These are phyloP conservation scores for Novumbra hubbsi DNA, from an alignment of 2,797 vertebrate genomes.

Conservation along the genomic window DNA sequence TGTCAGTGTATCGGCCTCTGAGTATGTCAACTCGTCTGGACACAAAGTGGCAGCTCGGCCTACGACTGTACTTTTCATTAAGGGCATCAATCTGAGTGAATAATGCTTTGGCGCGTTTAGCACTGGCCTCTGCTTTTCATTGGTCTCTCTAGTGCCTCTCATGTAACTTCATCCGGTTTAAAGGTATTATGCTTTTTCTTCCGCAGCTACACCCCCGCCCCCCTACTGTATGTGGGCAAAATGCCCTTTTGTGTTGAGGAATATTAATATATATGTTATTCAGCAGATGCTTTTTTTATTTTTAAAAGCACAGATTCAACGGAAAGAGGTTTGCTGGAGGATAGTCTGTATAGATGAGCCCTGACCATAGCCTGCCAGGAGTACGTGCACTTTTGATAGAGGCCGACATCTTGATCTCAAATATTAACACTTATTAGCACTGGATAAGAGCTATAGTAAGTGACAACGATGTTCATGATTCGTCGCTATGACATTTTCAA, in stretches of 20 bases:
- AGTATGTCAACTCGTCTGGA: slow-evolving; percentile 10
- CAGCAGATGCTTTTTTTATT: no score
- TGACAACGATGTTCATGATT: neutral
- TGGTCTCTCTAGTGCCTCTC: slow-evolving; percentile 24
- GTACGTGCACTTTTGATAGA: neutral
- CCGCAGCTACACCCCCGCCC: no score
- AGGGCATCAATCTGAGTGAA: slow-evolving; percentile 30
- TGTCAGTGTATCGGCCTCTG: neutral
- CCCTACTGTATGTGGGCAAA: no score
- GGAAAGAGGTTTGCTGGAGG: no score
- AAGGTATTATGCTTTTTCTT: slow-evolving; percentile 6
- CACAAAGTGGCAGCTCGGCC: slow-evolving; percentile 22
- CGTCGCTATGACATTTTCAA: neutral
- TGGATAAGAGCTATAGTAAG: neutral
- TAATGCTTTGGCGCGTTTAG: slow-evolving; percentile 35
- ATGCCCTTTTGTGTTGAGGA: no score
- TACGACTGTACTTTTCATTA: slow-evolving; percentile 45
- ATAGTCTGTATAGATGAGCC: no score
- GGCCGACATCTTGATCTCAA: neutral
- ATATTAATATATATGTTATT: no score
- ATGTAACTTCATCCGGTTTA: slow-evolving; percentile 9
- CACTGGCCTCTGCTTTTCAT: slow-evolving; percentile 7
- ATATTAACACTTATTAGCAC: neutral
- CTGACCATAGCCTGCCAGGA: neutral
- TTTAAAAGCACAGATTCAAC: no score